Evolutionary conservation across 2,888 invertebrate genomes (phyloP), one percentile per base, ranked within the genome.

Genomic region (Eutolmus rufibarbis): DNA sequence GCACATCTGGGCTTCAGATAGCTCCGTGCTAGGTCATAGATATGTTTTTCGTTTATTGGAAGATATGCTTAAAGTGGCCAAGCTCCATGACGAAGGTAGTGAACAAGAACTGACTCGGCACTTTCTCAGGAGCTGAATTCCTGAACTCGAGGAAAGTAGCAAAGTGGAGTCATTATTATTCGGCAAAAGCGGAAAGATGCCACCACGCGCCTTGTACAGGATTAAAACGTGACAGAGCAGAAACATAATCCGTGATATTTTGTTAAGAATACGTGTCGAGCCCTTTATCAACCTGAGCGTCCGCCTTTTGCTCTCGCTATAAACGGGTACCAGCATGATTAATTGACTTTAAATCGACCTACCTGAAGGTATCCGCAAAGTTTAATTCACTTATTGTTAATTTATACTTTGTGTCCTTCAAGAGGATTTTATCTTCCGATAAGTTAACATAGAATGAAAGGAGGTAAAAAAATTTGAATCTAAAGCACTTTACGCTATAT

Each of bases 201-300:
- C 23, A 43, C 19, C 37, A 78, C 78, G 78, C 37, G 40, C 40
- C 43, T 78, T 43, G 43, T 78, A 78, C 43, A n/a, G 43, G 78
- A 78, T 78, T 78, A 78, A 78, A 78, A 78, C 78, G 78, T 78
- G 78, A 78, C 78, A 40, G 37, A 78, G 78, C 78, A 78, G 12
- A 78, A 78, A 23, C 43, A 34, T 78, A 43, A 76, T 76, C 76
- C 76, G 43, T 23, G 37, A 78, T 78, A 78, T 23, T 78, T 40
- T 43, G 37, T 43, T 19, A 78, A 78, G 40, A 66, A 66, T 66
- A 66, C 66, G 66, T 66, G 66, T 66, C 66, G 66, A 23, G 66
- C 19, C 66, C 66, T 66, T 66, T 66, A 66, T 66, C 66, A 66
- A 66, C 66, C 66, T 66, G 19, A 28, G 66, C 66, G 28, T 66